phyloP scores from a whole-genome alignment of 2,888 invertebrate species.

The Melanostoma scalare region DNA sequence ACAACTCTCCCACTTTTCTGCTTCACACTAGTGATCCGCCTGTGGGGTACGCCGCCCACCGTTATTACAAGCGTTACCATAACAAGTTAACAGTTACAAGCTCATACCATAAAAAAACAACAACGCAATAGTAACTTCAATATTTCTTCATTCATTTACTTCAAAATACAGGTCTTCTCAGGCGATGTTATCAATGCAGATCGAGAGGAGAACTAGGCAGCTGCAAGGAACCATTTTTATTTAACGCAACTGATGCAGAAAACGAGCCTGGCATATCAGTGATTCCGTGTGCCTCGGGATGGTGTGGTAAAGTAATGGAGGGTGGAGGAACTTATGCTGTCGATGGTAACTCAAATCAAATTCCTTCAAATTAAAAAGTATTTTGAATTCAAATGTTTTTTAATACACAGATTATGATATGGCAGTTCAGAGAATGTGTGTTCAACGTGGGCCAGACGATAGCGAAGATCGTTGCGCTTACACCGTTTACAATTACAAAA shows the following conservation, averaged over 20 bases:
- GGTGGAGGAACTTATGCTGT: conserved; percentile 89
- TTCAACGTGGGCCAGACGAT: conserved; percentile 93
- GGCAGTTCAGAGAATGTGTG: conserved; percentile 93
- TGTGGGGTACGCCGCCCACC: too few species aligned
- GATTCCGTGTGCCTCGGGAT: conserved; percentile 93
- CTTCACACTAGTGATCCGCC: too few species aligned
- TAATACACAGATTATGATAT: conserved; percentile 89
- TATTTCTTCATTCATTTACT: background rate
- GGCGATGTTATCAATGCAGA: conserved; percentile 91
- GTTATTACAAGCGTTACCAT: too few species aligned
- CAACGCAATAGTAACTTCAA: too few species aligned
- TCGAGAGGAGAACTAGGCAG: conserved; percentile 94
- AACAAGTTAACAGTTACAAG: too few species aligned
- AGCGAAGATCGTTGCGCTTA: conserved; percentile 94
- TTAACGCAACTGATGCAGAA: conserved; percentile 89
- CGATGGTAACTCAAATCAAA: conserved; percentile 85
- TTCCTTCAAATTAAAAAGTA: conserved; percentile 7
- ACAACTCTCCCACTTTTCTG: too few species aligned
- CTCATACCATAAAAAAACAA: too few species aligned
- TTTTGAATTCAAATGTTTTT: background rate
- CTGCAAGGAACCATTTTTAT: conserved; percentile 93
- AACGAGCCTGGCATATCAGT: conserved; percentile 88
- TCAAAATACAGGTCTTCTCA: conserved; percentile 84
- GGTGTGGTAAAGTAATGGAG: conserved; percentile 96
- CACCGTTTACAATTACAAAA: conserved; percentile 90